Conservation (phyloP, 2,888 invertebrate species). For the Pemphredon lugubris region DNA sequence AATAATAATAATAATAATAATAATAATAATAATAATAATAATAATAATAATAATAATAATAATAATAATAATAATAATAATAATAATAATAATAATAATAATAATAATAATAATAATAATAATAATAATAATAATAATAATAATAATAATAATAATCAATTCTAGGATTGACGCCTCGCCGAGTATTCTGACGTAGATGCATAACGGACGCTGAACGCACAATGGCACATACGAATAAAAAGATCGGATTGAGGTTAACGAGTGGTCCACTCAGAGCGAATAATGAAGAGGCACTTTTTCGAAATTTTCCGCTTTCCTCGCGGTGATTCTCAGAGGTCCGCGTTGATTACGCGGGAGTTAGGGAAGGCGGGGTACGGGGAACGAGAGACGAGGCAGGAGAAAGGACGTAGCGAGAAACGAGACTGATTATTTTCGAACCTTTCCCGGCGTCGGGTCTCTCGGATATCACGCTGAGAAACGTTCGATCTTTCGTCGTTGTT, state of each 20-base stretch:
- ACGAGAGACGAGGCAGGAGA: not conserved
- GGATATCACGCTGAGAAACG: no score
- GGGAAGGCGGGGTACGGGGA: not conserved
- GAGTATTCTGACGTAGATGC: not conserved
- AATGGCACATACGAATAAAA: not conserved
- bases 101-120: no score
- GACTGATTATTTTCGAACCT: not conserved
- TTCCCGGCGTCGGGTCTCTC: no score
- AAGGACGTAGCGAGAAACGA: not conserved
- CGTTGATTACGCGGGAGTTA: not conserved
- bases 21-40: no score
- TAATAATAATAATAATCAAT: not conserved
- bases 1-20: no score
- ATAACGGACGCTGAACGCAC: not conserved
- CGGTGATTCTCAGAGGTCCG: not conserved
- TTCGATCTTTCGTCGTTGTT: no score
- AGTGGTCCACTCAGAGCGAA: not conserved
- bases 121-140: no score
- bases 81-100: no score
- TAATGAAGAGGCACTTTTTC: constrained; percentile 11
- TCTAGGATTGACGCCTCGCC: not conserved
- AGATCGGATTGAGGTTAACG: constrained; percentile 2
- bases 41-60: no score
- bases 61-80: no score
- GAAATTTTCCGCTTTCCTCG: constrained; percentile 5